Conservation (phyloP, 2,888 invertebrate species). For the Spodoptera littoralis region DNA sequence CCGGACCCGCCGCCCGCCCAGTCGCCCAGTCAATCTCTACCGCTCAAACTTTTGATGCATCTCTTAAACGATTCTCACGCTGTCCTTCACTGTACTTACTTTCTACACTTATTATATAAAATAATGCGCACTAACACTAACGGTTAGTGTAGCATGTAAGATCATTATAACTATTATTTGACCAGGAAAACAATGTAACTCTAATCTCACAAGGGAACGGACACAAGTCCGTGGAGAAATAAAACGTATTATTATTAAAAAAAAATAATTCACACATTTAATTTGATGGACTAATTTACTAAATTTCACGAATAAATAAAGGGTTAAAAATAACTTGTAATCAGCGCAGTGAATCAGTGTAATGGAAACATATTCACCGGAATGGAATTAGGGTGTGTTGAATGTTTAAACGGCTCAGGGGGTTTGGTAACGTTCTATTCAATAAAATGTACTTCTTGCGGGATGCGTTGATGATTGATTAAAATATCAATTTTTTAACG, state of each 20-base stretch:
- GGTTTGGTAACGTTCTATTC: constrained; percentile 19
- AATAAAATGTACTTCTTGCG: constrained; percentile 15
- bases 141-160: too few relatives aligned
- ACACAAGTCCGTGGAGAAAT: too few relatives aligned
- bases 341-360: constrained; percentile 39
- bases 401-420: constrained; percentile 36
- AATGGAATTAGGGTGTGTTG: constrained; percentile 47
- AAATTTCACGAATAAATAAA: constrained; percentile 15
- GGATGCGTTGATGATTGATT: constrained; percentile 18
- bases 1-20: constrained; percentile 76
- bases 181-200: too few relatives aligned
- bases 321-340: constrained; percentile 42
- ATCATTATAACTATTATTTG: too few relatives aligned
- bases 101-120: constrained; percentile 18
- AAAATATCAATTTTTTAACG: constrained; percentile 6
- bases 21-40: constrained; percentile 68
- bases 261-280: constrained; percentile 5
- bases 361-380: constrained; percentile 51
- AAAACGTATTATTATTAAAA: too few relatives aligned
- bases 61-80: constrained; percentile 47
- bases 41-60: constrained; percentile 72
- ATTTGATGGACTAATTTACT: constrained; percentile 8
- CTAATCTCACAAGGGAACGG: too few relatives aligned
- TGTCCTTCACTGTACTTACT: constrained; percentile 16
- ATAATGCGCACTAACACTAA: too few relatives aligned